Evolutionary conservation across 2,113 vertebrate genomes (phyloP).

Genomic region (Hiodon alosoides): DNA sequence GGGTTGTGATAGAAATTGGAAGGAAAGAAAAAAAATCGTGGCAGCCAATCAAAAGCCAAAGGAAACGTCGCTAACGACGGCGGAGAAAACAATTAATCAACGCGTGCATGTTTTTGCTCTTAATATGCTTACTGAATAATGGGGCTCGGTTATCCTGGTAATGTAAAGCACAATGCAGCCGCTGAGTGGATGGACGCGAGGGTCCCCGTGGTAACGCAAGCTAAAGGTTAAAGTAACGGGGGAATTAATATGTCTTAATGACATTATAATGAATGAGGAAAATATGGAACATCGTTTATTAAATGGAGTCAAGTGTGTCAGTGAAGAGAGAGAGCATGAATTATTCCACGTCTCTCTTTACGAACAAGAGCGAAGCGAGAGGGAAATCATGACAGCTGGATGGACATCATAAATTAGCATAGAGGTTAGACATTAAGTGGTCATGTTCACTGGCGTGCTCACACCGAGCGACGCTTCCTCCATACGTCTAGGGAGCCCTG

Average conservation of each 20-base stretch:
- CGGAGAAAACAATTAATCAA: background rate
- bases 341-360: conserved; percentile 16
- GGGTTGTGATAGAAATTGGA: no score
- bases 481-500: no score
- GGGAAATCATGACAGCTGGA: conserved; percentile 3
- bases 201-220: conserved; percentile 14
- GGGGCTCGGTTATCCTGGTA: conserved; percentile 11
- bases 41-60: background rate
- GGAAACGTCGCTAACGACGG: conserved; percentile 3
- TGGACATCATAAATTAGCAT: conserved; percentile 1
- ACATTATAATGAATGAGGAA: conserved; percentile 27
- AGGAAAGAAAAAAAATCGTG: background rate
- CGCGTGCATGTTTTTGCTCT: background rate
- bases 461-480: background rate
- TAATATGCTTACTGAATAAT: background rate
- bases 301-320: conserved; percentile 29
- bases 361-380: background rate
- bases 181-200: conserved; percentile 11
- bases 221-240: conserved; percentile 23
- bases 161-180: background rate
- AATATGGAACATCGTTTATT: conserved; percentile 31
- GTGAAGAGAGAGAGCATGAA: conserved; percentile 21
- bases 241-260: conserved; percentile 30
- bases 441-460: background rate
- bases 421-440: conserved; percentile 12